phyloP scores from a whole-genome alignment of 2,888 invertebrate species.

The Aquatica leii region DNA sequence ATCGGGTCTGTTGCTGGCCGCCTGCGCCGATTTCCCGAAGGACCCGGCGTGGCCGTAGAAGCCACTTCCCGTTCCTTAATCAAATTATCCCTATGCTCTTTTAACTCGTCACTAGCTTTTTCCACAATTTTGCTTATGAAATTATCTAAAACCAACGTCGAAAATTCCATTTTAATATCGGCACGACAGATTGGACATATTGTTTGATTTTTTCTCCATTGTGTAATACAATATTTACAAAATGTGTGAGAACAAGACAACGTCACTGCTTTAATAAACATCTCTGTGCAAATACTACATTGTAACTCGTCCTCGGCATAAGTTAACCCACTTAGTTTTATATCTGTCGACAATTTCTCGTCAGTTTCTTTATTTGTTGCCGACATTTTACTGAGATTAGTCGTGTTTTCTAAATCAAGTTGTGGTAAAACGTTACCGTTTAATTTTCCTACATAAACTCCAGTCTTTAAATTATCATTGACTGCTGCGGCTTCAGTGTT shows the following conservation, averaged over 20 bases:
- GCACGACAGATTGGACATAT: conserved; percentile 77
- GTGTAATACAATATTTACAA: conserved; percentile 74
- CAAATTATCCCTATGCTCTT: conserved; percentile 65
- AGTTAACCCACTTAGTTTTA: conserved; percentile 42
- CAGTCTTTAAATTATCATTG: neutral
- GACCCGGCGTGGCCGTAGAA: neutral
- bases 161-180: conserved; percentile 63
- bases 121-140: conserved; percentile 70
- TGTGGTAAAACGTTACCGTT: neutral
- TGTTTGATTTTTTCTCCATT: conserved; percentile 74
- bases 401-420: neutral
- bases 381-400: neutral
- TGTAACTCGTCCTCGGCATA: conserved; percentile 73
- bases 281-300: conserved; percentile 79
- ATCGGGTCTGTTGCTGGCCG: conserved; percentile 17
- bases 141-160: conserved; percentile 73
- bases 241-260: conserved; percentile 79
- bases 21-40: neutral
- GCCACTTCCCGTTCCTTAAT: conserved; percentile 62
- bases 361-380: neutral
- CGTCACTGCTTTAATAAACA: conserved; percentile 74
- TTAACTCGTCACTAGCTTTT: conserved; percentile 68
- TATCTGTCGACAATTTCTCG: neutral
- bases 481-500: neutral
- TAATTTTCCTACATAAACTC: neutral